Base-by-base conservation (phyloP, 2,888 invertebrate genomes). In the Spodoptera exigua region DNA sequence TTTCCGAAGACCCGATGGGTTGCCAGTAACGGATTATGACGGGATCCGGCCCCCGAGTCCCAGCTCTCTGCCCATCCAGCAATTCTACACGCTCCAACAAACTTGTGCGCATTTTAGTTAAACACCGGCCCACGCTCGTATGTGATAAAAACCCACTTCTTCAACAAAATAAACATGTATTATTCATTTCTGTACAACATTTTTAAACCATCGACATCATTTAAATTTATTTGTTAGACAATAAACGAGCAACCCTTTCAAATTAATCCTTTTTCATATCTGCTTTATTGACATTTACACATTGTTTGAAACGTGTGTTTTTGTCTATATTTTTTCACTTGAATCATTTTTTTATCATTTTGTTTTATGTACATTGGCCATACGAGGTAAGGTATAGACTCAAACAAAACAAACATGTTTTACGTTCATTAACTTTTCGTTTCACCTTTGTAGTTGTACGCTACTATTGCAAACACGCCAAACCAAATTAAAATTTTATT, bases 41-140 rank as follows among this genome's bases (percentile, higher is more conserved):
- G 55, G 71, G 72, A 61, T 52, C 68, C 63, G 61, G 27, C 43
- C 40, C 40, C 72, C 53, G 43, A 21, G 32, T 12, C 11, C 37
- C 65, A 60, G 59, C 62, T 62, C 52, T 73, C 18, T 74, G 66
- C 76, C 79, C 77, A 70, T 73, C 77, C 75, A 74, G 76, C 74
- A 66, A 82, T 82, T 79, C 70, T 77, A 68, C 76, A 82, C 80
- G 83, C 84, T 83, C 69, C 82, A 80, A 74, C 75, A 77, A 84
- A 83, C 81, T 82, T 83, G 64, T 74, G 72, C 78, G 76, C 78
- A 76, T 79, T 82, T 75, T 71, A 80, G 80, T 80, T 77, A 78
- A 82, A 82, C 70, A 64, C 46, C 36, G 41, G 45, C 63, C 45
- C 36, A 45, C 49, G 48, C 51, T 41, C 60, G 17, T 27, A 45